A percentile compares a stretch with the other conserved stretches of the same genome.
phyloP scores from a whole-genome alignment of 2,888 invertebrate species.

The Isoperla grammatica region DNA sequence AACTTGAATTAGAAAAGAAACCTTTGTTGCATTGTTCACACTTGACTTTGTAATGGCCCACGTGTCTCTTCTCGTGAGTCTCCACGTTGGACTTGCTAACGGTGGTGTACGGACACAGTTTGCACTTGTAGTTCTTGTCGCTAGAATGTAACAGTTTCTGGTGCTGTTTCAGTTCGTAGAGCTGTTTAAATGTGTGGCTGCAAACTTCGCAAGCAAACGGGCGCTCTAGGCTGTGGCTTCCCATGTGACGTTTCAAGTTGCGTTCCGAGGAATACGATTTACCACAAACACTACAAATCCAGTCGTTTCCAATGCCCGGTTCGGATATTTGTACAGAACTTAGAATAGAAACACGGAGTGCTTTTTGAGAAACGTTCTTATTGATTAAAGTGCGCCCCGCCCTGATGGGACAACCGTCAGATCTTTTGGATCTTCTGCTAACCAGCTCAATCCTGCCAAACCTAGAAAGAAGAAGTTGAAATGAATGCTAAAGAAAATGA shows the following conservation, averaged over 20 bases:
- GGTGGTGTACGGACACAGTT: conserved; percentile 37
- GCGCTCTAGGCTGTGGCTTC: conserved; percentile 48
- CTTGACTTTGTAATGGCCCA: conserved; percentile 36
- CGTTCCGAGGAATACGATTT: conserved; percentile 36
- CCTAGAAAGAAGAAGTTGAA: no score
- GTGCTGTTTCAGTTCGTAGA: conserved; percentile 43
- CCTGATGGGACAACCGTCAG: no score
- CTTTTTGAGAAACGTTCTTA: no score
- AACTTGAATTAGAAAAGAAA: conserved; percentile 45
- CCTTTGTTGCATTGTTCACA: conserved; percentile 42
- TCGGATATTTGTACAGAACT: no score
- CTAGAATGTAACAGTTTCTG: conserved; percentile 37
- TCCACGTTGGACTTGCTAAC: conserved; percentile 39
- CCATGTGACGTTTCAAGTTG: conserved; percentile 55
- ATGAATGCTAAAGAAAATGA: no score
- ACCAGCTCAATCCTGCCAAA: no score
- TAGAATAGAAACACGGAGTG: no score
- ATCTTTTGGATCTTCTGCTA: no score
- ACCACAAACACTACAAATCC: conserved; percentile 26
- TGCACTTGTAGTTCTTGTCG: conserved; percentile 36
- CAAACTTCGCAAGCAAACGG: conserved; percentile 41
- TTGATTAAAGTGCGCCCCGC: no score
- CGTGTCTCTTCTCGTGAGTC: conserved; percentile 37
- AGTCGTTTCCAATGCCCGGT: no score
- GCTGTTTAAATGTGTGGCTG: conserved; percentile 40